Percentiles rank a stretch among this genome's conserved stretches.
Conservation (phyloP, 2,797 vertebrate genomes). For the Orestias chungarensis region DNA sequence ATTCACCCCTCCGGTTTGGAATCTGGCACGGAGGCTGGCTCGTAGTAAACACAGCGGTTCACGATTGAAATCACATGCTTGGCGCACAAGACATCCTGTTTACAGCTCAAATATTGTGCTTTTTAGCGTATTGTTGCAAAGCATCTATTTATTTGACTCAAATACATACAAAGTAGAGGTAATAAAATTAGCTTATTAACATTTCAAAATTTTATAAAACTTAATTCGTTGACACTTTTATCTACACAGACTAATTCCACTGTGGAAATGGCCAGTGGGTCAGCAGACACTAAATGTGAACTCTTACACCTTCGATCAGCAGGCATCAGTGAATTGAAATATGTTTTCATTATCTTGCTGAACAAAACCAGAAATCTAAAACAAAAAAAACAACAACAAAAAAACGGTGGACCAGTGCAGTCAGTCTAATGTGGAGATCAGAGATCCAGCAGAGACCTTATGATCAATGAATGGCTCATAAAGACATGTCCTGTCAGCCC, state of each 20-base stretch:
- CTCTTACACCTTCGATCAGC: not conserved
- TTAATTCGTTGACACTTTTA: not conserved
- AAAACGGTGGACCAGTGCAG: too few species aligned
- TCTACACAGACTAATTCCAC: not conserved
- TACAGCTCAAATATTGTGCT: not conserved
- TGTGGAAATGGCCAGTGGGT: not conserved
- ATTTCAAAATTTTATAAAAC: not conserved
- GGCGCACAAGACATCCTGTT: not conserved
- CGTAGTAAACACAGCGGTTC: not conserved
- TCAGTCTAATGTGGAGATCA: too few species aligned
- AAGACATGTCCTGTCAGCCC: too few species aligned
- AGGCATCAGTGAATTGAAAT: too few species aligned
- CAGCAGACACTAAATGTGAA: not conserved
- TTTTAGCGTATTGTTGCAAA: not conserved
- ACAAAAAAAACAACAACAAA: too few species aligned
- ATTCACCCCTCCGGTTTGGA: slow-evolving; percentile 22
- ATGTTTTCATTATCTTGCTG: too few species aligned
- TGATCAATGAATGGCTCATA: too few species aligned
- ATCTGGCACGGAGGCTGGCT: not conserved
- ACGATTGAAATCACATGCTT: not conserved
- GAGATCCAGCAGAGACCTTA: too few species aligned
- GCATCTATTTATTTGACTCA: too few species aligned
- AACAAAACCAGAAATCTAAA: too few species aligned
- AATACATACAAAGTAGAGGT: not conserved
- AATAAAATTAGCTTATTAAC: too few species aligned